These are phyloP conservation scores for Okapia johnstoni DNA, from an alignment of 2,113 vertebrate species.

Conservation along the genomic window DNA sequence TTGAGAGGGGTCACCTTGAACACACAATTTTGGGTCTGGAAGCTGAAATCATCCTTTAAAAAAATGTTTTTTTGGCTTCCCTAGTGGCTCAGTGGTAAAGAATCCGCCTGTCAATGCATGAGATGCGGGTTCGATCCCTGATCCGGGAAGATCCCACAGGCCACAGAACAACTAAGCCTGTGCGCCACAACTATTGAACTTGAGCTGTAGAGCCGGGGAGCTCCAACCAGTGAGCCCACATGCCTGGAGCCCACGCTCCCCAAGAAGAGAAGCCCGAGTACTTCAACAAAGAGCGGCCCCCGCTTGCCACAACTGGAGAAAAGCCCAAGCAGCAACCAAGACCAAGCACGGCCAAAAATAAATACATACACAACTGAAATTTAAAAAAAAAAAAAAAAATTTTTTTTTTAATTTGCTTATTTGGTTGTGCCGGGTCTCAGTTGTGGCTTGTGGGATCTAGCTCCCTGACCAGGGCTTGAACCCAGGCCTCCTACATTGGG, in stretches of 20 bases:
- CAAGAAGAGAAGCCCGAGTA: accelerated
- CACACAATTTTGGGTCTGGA: background rate
- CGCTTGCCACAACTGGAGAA: background rate
- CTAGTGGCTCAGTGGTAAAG: background rate
- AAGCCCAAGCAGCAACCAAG: background rate
- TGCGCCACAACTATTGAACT: accelerated
- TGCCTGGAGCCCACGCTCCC: background rate
- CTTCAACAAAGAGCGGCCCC: background rate
- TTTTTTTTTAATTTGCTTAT: background rate
- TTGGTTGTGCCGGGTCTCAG: background rate
- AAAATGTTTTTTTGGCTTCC: background rate
- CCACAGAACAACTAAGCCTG: background rate
- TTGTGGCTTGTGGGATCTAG: background rate
- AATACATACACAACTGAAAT: background rate
- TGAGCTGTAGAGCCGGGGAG: background rate
- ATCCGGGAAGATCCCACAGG: background rate
- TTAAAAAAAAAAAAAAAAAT: accelerated
- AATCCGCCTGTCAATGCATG: background rate
- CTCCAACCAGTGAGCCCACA: background rate
- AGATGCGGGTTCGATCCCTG: accelerated
- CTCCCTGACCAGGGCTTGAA: background rate
- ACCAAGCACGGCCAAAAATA: background rate
- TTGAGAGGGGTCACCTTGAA: background rate
- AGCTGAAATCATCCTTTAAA: background rate
- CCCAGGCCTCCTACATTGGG: background rate